Evolutionary conservation across 2,797 vertebrate species (phyloP).

Genomic region (Gymnothorax javanicus): DNA sequence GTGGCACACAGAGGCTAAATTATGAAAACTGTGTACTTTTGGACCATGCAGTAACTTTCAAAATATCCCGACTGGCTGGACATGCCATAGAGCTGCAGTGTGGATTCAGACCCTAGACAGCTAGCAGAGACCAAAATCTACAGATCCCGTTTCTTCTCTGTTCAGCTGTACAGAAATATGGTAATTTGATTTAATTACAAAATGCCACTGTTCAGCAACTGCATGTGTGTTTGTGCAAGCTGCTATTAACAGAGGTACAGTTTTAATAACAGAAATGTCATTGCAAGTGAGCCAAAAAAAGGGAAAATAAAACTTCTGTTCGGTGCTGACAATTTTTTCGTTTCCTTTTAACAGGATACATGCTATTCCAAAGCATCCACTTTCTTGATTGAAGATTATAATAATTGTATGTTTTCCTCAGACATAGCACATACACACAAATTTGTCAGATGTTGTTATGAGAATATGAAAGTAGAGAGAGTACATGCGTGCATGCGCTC

Average conservation of each 20-base stretch:
- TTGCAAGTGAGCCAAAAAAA: too few relatives aligned
- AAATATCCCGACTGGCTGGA: background rate
- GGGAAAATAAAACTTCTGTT: too few relatives aligned
- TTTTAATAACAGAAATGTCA: too few relatives aligned
- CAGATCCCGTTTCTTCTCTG: background rate
- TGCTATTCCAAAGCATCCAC: too few relatives aligned
- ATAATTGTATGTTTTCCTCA: background rate
- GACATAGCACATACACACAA: background rate
- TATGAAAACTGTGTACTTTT: too few relatives aligned
- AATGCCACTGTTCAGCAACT: background rate
- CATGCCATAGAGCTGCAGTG: background rate
- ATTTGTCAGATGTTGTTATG: background rate
- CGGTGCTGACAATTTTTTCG: too few relatives aligned
- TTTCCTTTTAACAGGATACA: too few relatives aligned
- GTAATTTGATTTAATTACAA: background rate
- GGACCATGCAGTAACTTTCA: background rate
- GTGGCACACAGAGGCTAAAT: too few relatives aligned
- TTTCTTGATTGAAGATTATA: background rate
- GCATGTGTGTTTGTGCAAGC: background rate
- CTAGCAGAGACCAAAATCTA: background rate
- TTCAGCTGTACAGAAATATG: background rate
- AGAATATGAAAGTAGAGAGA: background rate
- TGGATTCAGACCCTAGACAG: background rate
- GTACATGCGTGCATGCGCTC: background rate
- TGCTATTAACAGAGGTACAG: background rate